These are phyloP conservation scores for Apotomis betuletana DNA, from an alignment of 2,888 invertebrate species.

Conservation along the genomic window DNA sequence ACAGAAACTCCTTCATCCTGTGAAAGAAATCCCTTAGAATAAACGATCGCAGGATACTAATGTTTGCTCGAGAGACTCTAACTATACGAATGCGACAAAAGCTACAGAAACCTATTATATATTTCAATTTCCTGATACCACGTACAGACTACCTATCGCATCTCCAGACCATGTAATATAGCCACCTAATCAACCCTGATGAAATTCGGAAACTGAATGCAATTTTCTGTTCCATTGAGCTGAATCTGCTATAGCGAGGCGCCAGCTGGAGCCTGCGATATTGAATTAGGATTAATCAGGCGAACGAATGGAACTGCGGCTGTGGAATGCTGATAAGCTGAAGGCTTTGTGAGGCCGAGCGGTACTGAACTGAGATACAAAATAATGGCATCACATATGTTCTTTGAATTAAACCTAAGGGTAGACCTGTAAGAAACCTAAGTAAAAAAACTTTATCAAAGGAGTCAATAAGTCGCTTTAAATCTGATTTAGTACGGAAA, in stretches of 20 bases:
- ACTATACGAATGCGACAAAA: neutral
- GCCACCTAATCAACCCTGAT: constrained; percentile 6
- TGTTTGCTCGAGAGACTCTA: neutral
- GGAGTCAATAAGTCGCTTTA: no score
- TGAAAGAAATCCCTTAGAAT: no score
- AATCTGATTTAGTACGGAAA: no score
- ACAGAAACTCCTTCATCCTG: no score
- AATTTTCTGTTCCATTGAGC: constrained; percentile 47
- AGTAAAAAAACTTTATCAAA: no score
- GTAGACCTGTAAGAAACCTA: no score
- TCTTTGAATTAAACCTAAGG: neutral
- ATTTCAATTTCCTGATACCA: neutral
- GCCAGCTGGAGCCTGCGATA: constrained; percentile 13
- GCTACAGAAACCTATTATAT: neutral
- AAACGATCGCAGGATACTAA: no score
- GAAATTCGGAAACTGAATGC: constrained; percentile 41
- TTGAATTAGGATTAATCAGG: constrained; percentile 34
- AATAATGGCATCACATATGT: neutral
- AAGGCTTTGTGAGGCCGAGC: neutral
- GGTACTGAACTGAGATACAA: neutral
- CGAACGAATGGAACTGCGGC: constrained; percentile 18
- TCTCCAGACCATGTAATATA: constrained; percentile 2
- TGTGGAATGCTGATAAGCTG: constrained; percentile 36
- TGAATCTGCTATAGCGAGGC: constrained; percentile 42
- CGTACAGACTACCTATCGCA: neutral